Evolutionary conservation across 2,113 vertebrate genomes (phyloP), one percentile per base, ranked within the genome.

Genomic region (Xiphias gladius): DNA sequence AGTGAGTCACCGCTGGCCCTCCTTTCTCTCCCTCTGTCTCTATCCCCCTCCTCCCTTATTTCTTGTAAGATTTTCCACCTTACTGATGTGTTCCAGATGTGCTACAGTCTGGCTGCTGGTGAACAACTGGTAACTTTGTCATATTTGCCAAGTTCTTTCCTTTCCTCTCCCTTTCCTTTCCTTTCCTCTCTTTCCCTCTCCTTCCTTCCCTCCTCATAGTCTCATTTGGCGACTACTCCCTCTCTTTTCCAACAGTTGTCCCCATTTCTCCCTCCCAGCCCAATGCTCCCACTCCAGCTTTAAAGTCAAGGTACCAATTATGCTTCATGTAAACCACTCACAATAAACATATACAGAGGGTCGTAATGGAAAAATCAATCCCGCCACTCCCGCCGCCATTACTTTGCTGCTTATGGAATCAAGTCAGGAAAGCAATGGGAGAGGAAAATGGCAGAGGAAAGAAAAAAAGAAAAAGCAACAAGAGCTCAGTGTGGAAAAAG

Each of bases 1-100:
- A 35, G 69, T 96, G 95, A 96, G 88, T 96, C 95, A 95, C 82
- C 63, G 13, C 35, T 46, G 76, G 84, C 83, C 86, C 72, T 82
- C 41, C 76, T 11, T 24, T 28, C 57, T 26, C 43, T 37, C 37
- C 48, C n/a, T 19, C 55, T 52, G 26, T 32, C 48, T 39, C 67
- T 62, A 22, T 22, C 35, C 50, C 46, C 48, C 39, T 62, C 65
- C 79, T 55, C 72, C 74, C 46, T 65, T 69, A 79, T 80, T 88
- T 84, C 77, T 86, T 80, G 86, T 93, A 88, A 93, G 79, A 88
- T 90, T 93, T 93, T 94, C 93, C 94, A 90, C 79, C 61, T 82
- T 32, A 5, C 75, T 91, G 85, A 94, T 93, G 83, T 4, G 35
- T 90, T 92, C 93, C 94, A 95, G 91, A 94, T 94, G 92, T 88